Base-by-base conservation (phyloP, 1,140 invertebrate species). In the Pseudomyrmex pallidus region DNA sequence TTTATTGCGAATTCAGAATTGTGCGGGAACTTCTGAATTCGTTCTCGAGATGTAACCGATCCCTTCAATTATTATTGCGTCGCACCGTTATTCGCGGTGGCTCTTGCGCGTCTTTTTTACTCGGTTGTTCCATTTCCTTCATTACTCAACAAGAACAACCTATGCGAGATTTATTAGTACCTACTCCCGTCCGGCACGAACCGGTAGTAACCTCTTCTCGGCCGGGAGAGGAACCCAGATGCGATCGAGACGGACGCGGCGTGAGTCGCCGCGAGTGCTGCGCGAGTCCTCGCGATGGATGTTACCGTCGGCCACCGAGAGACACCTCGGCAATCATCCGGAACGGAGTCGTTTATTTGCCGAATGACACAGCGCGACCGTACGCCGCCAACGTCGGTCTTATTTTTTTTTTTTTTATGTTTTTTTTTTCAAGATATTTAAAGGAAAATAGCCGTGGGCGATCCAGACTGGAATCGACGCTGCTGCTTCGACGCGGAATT, bases 311-410 rank as follows among this genome's bases (percentile, higher is more conserved):
- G 86, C 64, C 63, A n/a, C 82, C 62, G 76, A 87, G 80, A 89
- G 90, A 90, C 90, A 91, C 84, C 85, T 90, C 87, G 84, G 84
- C 90, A 83, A 91, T 91, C 89, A 91, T 86, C 87, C 86, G 84
- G 85, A 90, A 91, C 86, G 88, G 78, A 87, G 89, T 91, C 89
- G 89, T 91, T 91, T 91, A 91, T 91, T 91, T 90, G 85, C 67
- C 70, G 68, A 90, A 88, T 85, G 88, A 88, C 80, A 86, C 52
- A 57, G 82, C 66, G 48, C 70, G 68, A n/a, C 48, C 61, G 44
- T 64, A 10, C 70, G 15, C 35, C 52, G 17, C 63, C 20, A 8
- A 46, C 17, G 54, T 59, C 76, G 25, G 17, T 25, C 46, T 17
- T 9, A 61, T 54, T 15, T 20, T 54, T 59, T 57, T 67, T 20